Conservation (phyloP, 2,888 invertebrate genomes). For the Carterocephalus palaemon region DNA sequence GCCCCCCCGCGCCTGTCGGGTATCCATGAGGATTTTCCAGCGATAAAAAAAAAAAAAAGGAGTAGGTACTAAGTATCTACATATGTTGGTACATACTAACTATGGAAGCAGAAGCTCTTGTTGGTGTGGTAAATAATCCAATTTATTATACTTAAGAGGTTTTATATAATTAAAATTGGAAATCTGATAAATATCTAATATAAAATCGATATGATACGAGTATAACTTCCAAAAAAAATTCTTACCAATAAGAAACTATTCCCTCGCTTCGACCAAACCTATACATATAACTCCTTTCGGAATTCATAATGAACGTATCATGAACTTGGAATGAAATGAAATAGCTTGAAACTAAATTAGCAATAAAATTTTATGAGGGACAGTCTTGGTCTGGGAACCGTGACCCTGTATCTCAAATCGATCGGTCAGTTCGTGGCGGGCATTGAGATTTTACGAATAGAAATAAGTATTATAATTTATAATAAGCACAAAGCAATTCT, state of each 20-base stretch:
- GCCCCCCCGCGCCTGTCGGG: too few species aligned
- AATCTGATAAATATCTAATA: not conserved
- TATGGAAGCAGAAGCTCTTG: too few species aligned
- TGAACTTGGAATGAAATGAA: conserved; percentile 13
- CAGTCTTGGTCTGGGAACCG: conserved; percentile 36
- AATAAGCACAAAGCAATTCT: conserved; percentile 22
- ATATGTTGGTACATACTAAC: too few species aligned
- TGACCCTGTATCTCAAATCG: conserved; percentile 57
- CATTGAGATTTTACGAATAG: conserved; percentile 22
- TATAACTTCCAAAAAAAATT: too few species aligned
- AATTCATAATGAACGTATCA: conserved; percentile 14
- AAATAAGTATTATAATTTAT: conserved; percentile 46
- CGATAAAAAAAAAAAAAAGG: too few species aligned
- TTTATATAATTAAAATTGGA: not conserved
- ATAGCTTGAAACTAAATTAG: conserved; percentile 36
- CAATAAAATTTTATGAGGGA: conserved; percentile 52
- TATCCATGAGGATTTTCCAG: too few species aligned
- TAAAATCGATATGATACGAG: too few species aligned
- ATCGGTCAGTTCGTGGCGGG: conserved; percentile 40
- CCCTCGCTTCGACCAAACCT: too few species aligned
- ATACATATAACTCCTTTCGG: conserved; percentile 1
- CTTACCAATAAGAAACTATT: too few species aligned
- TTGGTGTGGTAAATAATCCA: too few species aligned
- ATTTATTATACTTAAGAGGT: conserved; percentile 40
- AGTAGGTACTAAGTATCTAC: too few species aligned